These are phyloP conservation scores for Actinopyga echinites DNA, from an alignment of 53 echinoderm and acorn worm species.

Conservation along the genomic window DNA sequence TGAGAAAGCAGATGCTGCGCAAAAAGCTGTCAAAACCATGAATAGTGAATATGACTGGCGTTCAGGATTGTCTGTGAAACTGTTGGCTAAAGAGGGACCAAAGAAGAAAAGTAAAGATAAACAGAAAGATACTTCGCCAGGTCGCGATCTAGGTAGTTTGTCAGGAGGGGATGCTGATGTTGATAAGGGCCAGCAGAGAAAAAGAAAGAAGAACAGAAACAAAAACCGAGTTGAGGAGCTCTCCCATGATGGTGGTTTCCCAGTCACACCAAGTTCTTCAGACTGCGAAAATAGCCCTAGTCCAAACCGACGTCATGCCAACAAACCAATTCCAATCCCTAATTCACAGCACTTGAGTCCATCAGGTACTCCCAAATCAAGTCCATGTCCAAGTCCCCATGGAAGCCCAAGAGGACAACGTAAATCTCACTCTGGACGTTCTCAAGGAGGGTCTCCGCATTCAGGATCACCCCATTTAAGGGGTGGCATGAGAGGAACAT, in stretches of 20 bases:
- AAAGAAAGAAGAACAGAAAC: constrained; percentile 72
- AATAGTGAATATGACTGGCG: constrained; percentile 90
- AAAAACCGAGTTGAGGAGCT: constrained; percentile 78
- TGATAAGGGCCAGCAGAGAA: constrained; percentile 76
- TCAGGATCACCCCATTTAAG: constrained; percentile 47
- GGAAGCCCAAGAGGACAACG: constrained; percentile 90
- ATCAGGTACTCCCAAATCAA: constrained; percentile 86
- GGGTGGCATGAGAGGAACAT: constrained; percentile 39
- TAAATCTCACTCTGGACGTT: constrained; percentile 66
- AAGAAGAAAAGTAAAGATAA: constrained; percentile 81
- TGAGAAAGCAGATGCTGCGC: constrained; percentile 80
- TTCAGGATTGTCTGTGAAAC: constrained; percentile 76
- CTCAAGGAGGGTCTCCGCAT: constrained; percentile 48
- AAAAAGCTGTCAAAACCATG: constrained; percentile 84
- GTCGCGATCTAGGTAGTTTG: constrained; percentile 51
- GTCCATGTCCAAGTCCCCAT: constrained; percentile 92
- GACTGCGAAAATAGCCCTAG: constrained; percentile 85
- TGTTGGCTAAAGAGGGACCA: constrained; percentile 58
- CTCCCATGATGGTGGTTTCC: constrained; percentile 52
- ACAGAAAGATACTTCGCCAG: constrained; percentile 24
- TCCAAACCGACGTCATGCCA: constrained; percentile 63
- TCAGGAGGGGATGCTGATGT: constrained; percentile 71
- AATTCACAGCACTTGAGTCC: constrained; percentile 89
- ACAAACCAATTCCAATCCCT: constrained; percentile 68
- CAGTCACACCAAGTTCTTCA: constrained; percentile 91